Percentiles rank a stretch among this genome's conserved stretches.
These are phyloP conservation scores for Mesocricetus auratus DNA, from an alignment of 2,113 vertebrate genomes.

Conservation along the genomic window DNA sequence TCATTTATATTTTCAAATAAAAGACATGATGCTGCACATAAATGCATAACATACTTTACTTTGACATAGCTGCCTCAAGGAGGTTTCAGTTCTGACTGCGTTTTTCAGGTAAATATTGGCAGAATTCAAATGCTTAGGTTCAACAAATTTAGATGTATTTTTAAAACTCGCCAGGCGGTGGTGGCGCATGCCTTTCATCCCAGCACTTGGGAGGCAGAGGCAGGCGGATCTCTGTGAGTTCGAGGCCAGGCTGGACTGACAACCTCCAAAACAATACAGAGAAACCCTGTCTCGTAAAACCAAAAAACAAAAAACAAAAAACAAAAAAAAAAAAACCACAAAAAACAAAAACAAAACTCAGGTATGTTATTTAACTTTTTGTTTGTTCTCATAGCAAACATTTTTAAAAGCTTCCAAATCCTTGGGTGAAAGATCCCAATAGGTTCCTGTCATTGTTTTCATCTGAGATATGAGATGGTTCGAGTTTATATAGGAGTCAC, in stretches of 20 bases:
- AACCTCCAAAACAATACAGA: too few relatives aligned
- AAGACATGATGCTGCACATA: neutral
- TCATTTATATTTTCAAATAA: neutral
- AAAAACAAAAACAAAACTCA: too few relatives aligned
- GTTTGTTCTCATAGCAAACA: constrained; percentile 27
- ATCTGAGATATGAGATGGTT: neutral
- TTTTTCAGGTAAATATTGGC: neutral
- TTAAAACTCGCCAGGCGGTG: too few relatives aligned
- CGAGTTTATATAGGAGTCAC: neutral
- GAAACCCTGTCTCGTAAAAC: too few relatives aligned
- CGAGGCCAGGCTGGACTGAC: too few relatives aligned
- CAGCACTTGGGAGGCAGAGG: too few relatives aligned
- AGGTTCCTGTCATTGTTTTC: neutral
- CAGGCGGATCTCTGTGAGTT: too few relatives aligned
- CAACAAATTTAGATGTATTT: neutral
- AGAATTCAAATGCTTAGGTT: neutral
- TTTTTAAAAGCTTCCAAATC: constrained; percentile 21
- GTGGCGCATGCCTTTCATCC: too few relatives aligned
- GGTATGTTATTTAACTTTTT: neutral
- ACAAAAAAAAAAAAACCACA: too few relatives aligned
- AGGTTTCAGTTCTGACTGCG: constrained; percentile 5
- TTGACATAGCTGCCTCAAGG: neutral
- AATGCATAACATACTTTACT: neutral
- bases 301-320: too few relatives aligned
- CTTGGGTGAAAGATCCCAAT: neutral